Evolutionary conservation across 1,140 invertebrate genomes (phyloP), one percentile per base, ranked within the genome.

Genomic region (Ips nitidus): DNA sequence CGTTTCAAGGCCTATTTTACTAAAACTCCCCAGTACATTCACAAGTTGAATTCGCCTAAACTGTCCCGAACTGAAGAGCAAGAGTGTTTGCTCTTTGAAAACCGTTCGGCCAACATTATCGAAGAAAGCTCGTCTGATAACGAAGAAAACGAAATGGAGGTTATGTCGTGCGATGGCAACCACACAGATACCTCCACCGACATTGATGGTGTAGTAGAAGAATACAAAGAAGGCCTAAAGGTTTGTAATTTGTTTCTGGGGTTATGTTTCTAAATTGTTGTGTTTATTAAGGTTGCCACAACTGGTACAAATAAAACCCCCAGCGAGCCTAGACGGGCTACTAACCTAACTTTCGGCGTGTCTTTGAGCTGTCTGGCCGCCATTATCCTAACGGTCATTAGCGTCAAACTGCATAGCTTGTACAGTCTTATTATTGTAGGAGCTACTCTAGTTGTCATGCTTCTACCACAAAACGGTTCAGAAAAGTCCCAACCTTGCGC

Each of bases 121-220:
- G 70, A 71, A 6, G 73, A 71, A 36, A 71, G 69, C 41, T 53
- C 52, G 2, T 74, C 73, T 7, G 73, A 74, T 62, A 70, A 66
- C 42, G 73, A 70, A 38, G 73, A 70, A 41, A 67, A 71, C 45
- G 65, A 71, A 41, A 71, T 71, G 67, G 64, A 72, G 38, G 52
- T 70, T 2, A 42, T 72, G 39, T 60, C 63, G 1, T 47, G 63
- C 36, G 59, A 52, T 22, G 72, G 45, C 37, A 70, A 69, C 36
- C 53, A 71, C 40, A 71, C 72, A 37, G 70, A 65, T 22, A 72
- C 66, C 55, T 74, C 73, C 3, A 72, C 73, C 38, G 73, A 74
- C 53, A 74, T 74, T 47, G 73, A 74, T 57, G 59, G 66, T 5
- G 64, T 72, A n/a, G 73, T 74, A 4, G 70, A 74, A 43, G 73